Percentiles rank a stretch among this genome's conserved stretches.
phyloP scores from a whole-genome alignment of 2,888 invertebrate genomes.

The Ectemnius lituratus region DNA sequence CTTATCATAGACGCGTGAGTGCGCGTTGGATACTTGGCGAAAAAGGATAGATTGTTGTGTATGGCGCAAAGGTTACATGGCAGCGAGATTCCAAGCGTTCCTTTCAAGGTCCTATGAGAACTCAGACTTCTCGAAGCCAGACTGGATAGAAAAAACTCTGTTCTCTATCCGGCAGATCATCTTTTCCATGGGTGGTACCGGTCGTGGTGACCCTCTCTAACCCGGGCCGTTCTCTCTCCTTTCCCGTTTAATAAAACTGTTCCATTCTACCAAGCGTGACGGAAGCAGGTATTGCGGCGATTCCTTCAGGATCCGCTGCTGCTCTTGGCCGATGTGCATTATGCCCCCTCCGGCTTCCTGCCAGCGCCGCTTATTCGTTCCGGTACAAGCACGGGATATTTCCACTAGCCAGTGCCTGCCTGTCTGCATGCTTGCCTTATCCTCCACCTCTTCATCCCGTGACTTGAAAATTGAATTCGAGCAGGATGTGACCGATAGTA shows the following conservation, averaged over 20 bases:
- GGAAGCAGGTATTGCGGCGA: constrained; percentile 32
- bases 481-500: no score
- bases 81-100: constrained; percentile 57
- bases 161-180: background rate
- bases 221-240: background rate
- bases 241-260: background rate
- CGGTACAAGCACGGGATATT: no score
- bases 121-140: constrained; percentile 28
- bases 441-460: no score
- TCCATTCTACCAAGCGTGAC: constrained; percentile 23
- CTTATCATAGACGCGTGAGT: no score
- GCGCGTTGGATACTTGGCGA: no score
- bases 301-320: constrained; percentile 22
- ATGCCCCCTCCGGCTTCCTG: no score
- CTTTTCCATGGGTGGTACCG: background rate
- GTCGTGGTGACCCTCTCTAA: no score
- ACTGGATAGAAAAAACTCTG: background rate
- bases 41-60: no score
- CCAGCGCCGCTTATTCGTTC: no score
- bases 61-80: background rate
- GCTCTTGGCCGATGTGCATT: constrained; percentile 25
- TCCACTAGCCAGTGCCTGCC: no score
- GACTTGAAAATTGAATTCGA: no score
- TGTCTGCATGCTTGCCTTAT: no score
- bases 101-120: constrained; percentile 56